Percentiles rank a stretch among this genome's conserved stretches.
Evolutionary conservation across 2,888 invertebrate genomes (phyloP).

Genomic region (Stratiomys singularior): DNA sequence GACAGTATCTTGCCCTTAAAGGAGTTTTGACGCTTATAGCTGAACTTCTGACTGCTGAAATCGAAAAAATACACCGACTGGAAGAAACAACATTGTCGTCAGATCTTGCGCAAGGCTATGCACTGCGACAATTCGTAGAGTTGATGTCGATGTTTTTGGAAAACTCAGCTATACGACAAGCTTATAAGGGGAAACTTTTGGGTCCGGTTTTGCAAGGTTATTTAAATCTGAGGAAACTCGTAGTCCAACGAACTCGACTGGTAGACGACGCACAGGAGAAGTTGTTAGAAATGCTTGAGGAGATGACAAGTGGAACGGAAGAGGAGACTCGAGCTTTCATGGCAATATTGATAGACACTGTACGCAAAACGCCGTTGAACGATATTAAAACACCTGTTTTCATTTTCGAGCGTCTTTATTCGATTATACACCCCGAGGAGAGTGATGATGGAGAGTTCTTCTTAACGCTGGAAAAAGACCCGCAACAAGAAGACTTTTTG

Average conservation of each 20-base stretch:
- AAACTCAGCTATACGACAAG: slow-evolving; percentile 85
- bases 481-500: slow-evolving; percentile 98
- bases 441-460: slow-evolving; percentile 97
- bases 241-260: slow-evolving; percentile 92
- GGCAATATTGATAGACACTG: slow-evolving; percentile 96
- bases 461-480: slow-evolving; percentile 96
- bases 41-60: slow-evolving; percentile 86
- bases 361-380: slow-evolving; percentile 88
- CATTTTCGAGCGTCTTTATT: slow-evolving; percentile 96
- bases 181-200: slow-evolving; percentile 88
- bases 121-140: slow-evolving; percentile 89
- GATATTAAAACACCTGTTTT: slow-evolving; percentile 97
- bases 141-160: slow-evolving; percentile 88
- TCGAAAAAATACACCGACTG: slow-evolving; percentile 85
- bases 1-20: slow-evolving; percentile 88
- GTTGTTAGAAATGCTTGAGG: slow-evolving; percentile 89
- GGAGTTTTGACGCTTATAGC: slow-evolving; percentile 88
- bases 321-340: slow-evolving; percentile 97
- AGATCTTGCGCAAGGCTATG: slow-evolving; percentile 93
- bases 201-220: slow-evolving; percentile 85
- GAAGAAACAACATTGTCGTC: slow-evolving; percentile 94
- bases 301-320: slow-evolving; percentile 95
- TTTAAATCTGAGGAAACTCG: slow-evolving; percentile 86
- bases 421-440: slow-evolving; percentile 97
- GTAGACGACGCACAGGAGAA: slow-evolving; percentile 98